Conservation (phyloP, 2,888 invertebrate species). For the Anticlea derivata region DNA sequence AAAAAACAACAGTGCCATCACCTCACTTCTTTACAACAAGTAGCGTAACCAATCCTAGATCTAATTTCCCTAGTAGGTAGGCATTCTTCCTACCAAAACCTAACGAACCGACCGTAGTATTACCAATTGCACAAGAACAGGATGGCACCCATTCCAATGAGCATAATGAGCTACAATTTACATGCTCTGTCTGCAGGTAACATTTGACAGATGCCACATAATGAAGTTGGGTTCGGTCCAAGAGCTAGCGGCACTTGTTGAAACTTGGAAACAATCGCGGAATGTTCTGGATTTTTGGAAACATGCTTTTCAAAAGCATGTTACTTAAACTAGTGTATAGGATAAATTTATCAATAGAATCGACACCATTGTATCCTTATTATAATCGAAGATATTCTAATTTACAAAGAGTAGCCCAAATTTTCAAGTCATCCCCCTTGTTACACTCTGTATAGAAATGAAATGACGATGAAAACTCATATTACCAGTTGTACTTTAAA, state of each 20-base stretch:
- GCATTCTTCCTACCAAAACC: background rate
- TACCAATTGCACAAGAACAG: slow-evolving; percentile 12
- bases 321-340: too few relatives aligned
- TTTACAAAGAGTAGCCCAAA: too few relatives aligned
- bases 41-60: background rate
- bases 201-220: slow-evolving; percentile 28
- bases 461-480: too few relatives aligned
- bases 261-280: background rate
- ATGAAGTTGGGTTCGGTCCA: slow-evolving; percentile 22
- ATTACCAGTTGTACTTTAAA: too few relatives aligned
- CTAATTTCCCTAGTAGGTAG: too few relatives aligned
- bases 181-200: slow-evolving; percentile 28
- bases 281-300: background rate
- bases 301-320: slow-evolving; percentile 1
- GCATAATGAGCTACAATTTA: slow-evolving; percentile 28
- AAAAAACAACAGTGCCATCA: too few relatives aligned
- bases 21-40: too few relatives aligned
- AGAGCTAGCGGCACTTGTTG: slow-evolving; percentile 6
- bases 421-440: too few relatives aligned
- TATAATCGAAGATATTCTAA: too few relatives aligned
- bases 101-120: slow-evolving; percentile 14
- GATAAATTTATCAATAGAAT: too few relatives aligned
- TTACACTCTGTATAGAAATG: too few relatives aligned
- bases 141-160: slow-evolving; percentile 20
- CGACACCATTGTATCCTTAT: too few relatives aligned